Percentiles rank a stretch among this genome's conserved stretches.
Conservation (phyloP, 2,113 vertebrate genomes). For the Epinephelus lanceolatus region DNA sequence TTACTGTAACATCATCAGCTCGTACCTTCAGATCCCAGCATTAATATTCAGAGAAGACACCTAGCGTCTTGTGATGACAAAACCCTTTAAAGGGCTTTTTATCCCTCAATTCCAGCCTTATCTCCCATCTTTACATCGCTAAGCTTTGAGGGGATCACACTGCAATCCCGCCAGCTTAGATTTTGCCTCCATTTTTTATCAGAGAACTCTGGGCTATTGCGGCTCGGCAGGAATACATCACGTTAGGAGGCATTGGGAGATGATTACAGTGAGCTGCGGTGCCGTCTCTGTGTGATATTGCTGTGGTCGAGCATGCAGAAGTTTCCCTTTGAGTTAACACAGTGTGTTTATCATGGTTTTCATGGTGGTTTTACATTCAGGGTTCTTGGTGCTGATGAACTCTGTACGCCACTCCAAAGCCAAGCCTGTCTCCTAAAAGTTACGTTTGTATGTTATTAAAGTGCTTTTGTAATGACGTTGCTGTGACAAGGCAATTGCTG, state of each 20-base stretch:
- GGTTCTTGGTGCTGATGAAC: neutral
- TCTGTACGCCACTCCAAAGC: too few species aligned
- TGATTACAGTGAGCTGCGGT: conserved; percentile 30
- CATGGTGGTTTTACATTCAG: neutral
- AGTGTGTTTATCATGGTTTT: neutral
- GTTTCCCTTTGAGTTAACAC: neutral
- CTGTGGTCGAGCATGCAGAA: neutral
- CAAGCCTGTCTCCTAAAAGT: too few species aligned
- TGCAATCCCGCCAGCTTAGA: conserved; percentile 67
- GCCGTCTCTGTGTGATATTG: conserved; percentile 19
- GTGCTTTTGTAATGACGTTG: too few species aligned
- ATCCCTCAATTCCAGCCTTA: conserved; percentile 72
- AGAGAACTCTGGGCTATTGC: conserved; percentile 42
- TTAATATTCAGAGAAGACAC: conserved; percentile 71
- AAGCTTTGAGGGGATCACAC: conserved; percentile 71
- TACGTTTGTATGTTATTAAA: too few species aligned
- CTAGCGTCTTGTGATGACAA: conserved; percentile 55
- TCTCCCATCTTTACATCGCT: conserved; percentile 72
- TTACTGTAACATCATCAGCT: conserved; percentile 50
- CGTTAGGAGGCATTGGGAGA: conserved; percentile 32
- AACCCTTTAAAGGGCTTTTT: conserved; percentile 71
- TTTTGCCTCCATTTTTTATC: conserved; percentile 59
- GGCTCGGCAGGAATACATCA: conserved; percentile 50
- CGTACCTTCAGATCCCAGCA: conserved; percentile 58
- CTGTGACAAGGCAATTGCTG: too few species aligned